Evolutionary conservation across 2,797 vertebrate genomes (phyloP), one percentile per base, ranked within the genome.

Genomic region (Melanotaenia trifasciata): DNA sequence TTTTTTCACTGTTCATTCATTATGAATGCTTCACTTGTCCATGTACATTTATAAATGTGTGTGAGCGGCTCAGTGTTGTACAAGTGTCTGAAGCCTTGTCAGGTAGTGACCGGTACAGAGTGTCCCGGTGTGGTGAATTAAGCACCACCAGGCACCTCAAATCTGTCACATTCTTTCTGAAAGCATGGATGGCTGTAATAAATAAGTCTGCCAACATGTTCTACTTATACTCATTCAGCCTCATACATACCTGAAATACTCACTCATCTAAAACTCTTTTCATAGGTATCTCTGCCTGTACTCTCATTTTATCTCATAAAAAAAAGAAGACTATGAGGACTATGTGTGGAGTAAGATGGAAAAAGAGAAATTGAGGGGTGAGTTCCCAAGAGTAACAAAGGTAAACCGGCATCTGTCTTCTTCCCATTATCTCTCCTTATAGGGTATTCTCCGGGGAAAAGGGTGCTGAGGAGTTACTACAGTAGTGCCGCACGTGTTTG

Each of bases 291-390:
- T 74, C 66, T 75, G 14, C 59, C 51, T 64, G 53, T 11, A 12
- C 35, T 61, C 58, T 64, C 70, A 62, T 83, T 68, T 76, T 64
- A 30, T 72, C 47, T 75, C 87, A 93, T 86, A 83, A 93, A 93
- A 89, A 89, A 90, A 93, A 94, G 76, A 87, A 81, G 88, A 94
- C 93, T 92, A 93, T 62, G 26, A 75, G 63, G 78, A 88, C 78
- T 76, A 36, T 18, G 66, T 81, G 83, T 59, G 58, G 53, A 75
- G 67, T 78, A 54, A 67, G 71, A 77, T 33, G 0, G 35, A 64
- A 36, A 63, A 67, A 64, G 24, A 36, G 53, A 62, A 65, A 69
- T 24, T n/a, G 43, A 59, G 57, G 47, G 43, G 26, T 68, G 54
- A n/a, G 67, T 84, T 90, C 83, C 76, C 78, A 75, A 72, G 80